These are phyloP conservation scores for Mylabris sibirica DNA, from an alignment of 2,888 invertebrate genomes.

Conservation along the genomic window DNA sequence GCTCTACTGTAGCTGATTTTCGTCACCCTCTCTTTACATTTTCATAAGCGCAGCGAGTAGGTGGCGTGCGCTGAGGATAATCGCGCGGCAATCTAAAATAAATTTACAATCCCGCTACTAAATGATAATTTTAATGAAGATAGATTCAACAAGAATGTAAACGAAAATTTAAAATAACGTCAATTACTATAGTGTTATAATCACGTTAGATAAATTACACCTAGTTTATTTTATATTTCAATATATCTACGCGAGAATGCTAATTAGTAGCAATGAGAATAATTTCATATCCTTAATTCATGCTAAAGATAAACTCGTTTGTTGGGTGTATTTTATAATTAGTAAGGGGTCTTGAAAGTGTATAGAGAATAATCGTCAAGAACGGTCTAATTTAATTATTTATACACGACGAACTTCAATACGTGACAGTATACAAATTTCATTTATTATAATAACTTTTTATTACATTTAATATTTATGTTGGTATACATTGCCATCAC, in stretches of 20 bases:
- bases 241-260: not conserved
- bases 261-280: not conserved
- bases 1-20: no score
- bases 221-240: not conserved
- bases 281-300: not conserved
- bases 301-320: not conserved
- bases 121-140: not conserved
- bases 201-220: not conserved
- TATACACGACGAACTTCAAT: slow-evolving; percentile 17
- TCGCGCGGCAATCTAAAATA: no score
- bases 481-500: slow-evolving; percentile 38
- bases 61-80: no score
- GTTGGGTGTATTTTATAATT: not conserved
- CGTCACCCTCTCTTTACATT: no score
- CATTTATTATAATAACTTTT: slow-evolving; percentile 3
- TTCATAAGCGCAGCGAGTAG: no score
- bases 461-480: slow-evolving; percentile 15
- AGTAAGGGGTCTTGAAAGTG: not conserved
- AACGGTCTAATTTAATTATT: slow-evolving; percentile 18
- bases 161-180: not conserved
- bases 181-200: not conserved
- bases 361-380: slow-evolving; percentile 6
- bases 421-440: slow-evolving; percentile 10
- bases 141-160: not conserved
- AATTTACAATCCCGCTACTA: no score